Evolutionary conservation across 2,888 invertebrate species (phyloP).

Genomic region (Tetheella fluctuosa): DNA sequence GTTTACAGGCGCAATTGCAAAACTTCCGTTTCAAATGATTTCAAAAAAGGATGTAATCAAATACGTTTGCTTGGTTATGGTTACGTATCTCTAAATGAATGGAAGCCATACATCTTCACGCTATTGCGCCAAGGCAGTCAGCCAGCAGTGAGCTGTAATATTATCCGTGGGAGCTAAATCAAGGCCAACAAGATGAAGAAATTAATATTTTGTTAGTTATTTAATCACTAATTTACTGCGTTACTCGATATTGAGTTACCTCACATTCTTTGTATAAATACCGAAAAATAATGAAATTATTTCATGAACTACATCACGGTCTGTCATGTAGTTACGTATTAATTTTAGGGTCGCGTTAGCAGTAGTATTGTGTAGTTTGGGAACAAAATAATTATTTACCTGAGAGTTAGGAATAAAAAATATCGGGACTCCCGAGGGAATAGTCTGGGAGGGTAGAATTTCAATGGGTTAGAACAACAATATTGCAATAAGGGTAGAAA

Average conservation of each 20-base stretch:
- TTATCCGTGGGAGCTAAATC: slow-evolving; percentile 1
- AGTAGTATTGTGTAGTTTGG: no score
- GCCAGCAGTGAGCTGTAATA: slow-evolving; percentile 7
- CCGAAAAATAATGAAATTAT: neutral
- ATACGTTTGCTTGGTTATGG: slow-evolving; percentile 4
- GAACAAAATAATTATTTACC: no score
- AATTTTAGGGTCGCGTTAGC: no score
- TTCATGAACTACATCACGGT: neutral
- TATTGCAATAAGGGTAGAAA: no score
- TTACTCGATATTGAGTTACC: neutral
- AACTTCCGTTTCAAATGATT: neutral
- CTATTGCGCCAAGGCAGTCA: slow-evolving; percentile 2
- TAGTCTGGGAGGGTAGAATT: no score
- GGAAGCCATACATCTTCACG: slow-evolving; percentile 7
- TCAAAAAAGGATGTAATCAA: slow-evolving; percentile 7
- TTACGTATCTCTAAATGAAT: slow-evolving; percentile 7
- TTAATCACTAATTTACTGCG: neutral
- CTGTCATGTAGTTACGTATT: no score
- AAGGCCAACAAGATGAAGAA: slow-evolving; percentile 4
- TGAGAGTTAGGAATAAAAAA: no score
- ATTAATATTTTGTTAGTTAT: neutral
- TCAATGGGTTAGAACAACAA: no score
- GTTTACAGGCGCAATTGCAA: neutral
- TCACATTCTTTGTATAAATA: neutral
- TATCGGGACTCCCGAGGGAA: no score